Percentiles rank a stretch among this genome's conserved stretches.
Evolutionary conservation across 2,113 vertebrate genomes (phyloP).

Genomic region (Eidolon helvum): DNA sequence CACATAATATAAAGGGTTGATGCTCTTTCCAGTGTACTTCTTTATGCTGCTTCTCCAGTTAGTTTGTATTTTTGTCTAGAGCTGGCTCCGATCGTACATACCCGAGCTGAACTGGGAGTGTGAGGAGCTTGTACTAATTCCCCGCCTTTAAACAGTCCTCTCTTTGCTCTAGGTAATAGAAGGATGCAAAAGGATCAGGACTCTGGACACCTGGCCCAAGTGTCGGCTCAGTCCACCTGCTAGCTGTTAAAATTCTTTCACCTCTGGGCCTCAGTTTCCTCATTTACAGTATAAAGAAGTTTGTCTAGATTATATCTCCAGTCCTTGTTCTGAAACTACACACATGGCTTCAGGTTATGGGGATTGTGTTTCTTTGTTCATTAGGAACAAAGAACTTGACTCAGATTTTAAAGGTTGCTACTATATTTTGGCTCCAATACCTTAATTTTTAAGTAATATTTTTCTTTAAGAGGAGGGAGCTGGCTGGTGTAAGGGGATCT

Average conservation of each 20-base stretch:
- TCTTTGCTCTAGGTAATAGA: not conserved
- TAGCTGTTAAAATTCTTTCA: constrained; percentile 64
- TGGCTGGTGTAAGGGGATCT: constrained; percentile 40
- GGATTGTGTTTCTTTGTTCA: constrained; percentile 60
- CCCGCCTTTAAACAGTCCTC: not conserved
- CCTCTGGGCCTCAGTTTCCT: constrained; percentile 70
- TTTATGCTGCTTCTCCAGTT: not conserved
- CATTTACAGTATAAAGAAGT: constrained; percentile 19
- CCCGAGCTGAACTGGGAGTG: not conserved
- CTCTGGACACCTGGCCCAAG: constrained; percentile 31
- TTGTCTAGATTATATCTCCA: not conserved
- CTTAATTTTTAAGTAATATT: constrained; percentile 61
- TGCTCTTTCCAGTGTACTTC: accelerated
- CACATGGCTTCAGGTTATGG: constrained; percentile 26
- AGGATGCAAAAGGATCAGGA: not conserved
- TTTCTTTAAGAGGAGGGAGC: constrained; percentile 71
- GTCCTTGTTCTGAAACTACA: constrained; percentile 17
- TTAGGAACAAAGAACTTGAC: constrained; percentile 60
- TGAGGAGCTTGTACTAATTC: not conserved
- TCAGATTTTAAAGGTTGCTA: constrained; percentile 49
- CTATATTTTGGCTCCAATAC: constrained; percentile 25
- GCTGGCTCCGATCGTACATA: not conserved
- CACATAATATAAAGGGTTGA: not conserved
- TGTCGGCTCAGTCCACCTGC: constrained; percentile 30
- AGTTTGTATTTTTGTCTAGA: not conserved